Evolutionary conservation across 2,888 invertebrate genomes (phyloP).

Genomic region (Polyploca ridens): DNA sequence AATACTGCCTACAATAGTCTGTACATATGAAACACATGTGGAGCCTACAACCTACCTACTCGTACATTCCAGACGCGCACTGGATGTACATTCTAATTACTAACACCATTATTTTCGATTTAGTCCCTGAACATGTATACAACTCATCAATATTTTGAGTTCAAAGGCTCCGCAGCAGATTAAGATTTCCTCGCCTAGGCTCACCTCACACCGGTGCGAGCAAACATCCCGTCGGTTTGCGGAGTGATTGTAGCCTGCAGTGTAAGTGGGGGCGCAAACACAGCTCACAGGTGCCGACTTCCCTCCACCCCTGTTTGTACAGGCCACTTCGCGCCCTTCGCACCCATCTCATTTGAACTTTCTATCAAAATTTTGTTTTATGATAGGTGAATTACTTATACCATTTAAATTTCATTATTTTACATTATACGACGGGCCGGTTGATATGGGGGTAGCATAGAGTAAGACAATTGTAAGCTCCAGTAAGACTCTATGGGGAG

Average conservation of each 20-base stretch:
- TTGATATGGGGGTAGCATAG: too few relatives aligned
- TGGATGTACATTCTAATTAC: constrained; percentile 15
- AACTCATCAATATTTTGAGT: constrained; percentile 45
- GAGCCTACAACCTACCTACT: neutral
- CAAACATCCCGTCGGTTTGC: constrained; percentile 72
- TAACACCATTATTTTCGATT: constrained; percentile 36
- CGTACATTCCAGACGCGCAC: constrained; percentile 1
- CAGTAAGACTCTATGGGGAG: too few relatives aligned
- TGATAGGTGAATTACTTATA: constrained; percentile 3
- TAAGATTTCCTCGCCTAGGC: constrained; percentile 75
- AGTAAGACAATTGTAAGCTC: too few relatives aligned
- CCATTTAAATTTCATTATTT: too few relatives aligned
- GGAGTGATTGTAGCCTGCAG: constrained; percentile 68
- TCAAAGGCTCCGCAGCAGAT: constrained; percentile 60
- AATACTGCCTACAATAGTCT: constrained; percentile 7
- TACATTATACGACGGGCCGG: too few relatives aligned
- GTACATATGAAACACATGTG: neutral
- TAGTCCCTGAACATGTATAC: constrained; percentile 33
- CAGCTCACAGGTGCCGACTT: constrained; percentile 69
- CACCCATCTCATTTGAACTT: constrained; percentile 55
- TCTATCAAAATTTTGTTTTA: constrained; percentile 27
- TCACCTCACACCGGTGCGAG: constrained; percentile 54
- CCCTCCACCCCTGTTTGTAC: constrained; percentile 64
- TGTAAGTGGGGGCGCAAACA: constrained; percentile 80
- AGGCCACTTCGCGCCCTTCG: constrained; percentile 60